Percentiles rank a stretch among this genome's conserved stretches.
Conservation (phyloP, 2,888 invertebrate genomes). For the Abscondita cerata region DNA sequence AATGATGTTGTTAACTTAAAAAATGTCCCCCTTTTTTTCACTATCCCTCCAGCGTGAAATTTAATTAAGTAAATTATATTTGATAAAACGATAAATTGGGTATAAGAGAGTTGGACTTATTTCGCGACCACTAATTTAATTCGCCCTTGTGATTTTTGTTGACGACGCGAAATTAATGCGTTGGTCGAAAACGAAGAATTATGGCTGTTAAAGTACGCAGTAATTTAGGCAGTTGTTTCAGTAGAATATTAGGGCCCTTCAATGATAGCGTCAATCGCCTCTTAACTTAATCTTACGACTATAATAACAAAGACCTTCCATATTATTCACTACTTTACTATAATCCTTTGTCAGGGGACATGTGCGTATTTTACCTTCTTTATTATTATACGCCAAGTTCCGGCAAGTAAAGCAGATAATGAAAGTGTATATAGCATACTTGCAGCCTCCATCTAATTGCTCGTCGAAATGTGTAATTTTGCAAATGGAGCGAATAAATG, state of each 20-base stretch:
- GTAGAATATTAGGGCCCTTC: background rate
- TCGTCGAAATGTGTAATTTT: conserved; percentile 45
- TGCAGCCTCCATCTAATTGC: conserved; percentile 44
- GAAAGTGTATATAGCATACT: conserved; percentile 44
- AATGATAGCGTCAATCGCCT: conserved; percentile 6
- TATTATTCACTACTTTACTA: conserved; percentile 28
- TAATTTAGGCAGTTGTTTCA: no score
- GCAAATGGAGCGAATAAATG: conserved; percentile 46
- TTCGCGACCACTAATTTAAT: no score
- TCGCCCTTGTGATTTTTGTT: no score
- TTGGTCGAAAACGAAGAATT: no score
- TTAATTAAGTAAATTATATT: no score
- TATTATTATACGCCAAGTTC: conserved; percentile 40
- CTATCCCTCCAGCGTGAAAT: no score
- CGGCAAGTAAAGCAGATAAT: conserved; percentile 40
- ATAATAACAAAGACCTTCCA: conserved; percentile 26
- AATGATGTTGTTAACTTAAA: no score
- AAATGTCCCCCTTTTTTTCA: no score
- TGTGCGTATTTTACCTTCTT: conserved; percentile 43
- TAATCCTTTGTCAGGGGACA: conserved; percentile 39
- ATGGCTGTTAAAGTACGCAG: no score
- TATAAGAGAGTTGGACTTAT: no score
- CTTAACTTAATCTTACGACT: conserved; percentile 26
- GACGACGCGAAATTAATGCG: no score
- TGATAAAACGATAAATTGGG: no score